Evolutionary conservation across 2,113 vertebrate genomes (phyloP).

Genomic region (Myotis davidii): DNA sequence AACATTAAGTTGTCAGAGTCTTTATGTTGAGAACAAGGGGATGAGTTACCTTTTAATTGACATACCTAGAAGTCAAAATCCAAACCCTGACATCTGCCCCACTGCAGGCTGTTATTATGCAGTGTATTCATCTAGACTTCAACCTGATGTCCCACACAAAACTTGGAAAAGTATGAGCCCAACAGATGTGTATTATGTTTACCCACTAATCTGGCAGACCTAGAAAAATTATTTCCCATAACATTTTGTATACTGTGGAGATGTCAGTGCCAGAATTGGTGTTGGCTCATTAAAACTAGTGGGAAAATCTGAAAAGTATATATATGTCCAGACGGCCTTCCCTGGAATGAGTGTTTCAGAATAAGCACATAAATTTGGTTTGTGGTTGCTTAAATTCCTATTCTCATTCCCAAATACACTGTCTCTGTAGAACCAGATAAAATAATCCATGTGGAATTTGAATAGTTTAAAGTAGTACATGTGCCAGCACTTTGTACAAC

Average conservation of each 20-base stretch:
- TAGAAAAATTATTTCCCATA: slow-evolving; percentile 60
- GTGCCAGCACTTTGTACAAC: not conserved
- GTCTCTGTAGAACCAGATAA: slow-evolving; percentile 50
- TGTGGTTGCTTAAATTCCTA: slow-evolving; percentile 51
- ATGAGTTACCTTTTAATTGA: not conserved
- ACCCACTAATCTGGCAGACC: slow-evolving; percentile 35
- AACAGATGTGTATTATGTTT: slow-evolving; percentile 16
- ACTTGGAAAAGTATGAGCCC: not conserved
- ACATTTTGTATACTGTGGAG: not conserved
- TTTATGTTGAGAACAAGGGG: not conserved
- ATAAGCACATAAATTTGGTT: slow-evolving; percentile 64
- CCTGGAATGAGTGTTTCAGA: slow-evolving; percentile 40
- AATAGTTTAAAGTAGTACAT: not conserved
- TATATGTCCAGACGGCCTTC: slow-evolving; percentile 44
- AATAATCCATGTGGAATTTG: not conserved
- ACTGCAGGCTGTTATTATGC: not conserved
- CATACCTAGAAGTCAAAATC: not conserved
- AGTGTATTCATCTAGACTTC: not conserved
- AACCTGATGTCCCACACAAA: not conserved
- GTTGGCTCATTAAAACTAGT: slow-evolving; percentile 46
- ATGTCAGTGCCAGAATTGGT: slow-evolving; percentile 51
- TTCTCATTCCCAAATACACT: slow-evolving; percentile 12
- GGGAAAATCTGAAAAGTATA: slow-evolving; percentile 57
- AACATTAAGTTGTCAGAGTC: not conserved
- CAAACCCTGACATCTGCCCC: not conserved